These are phyloP conservation scores for Tragelaphus oryx DNA, from an alignment of 2,797 vertebrate genomes.

Conservation along the genomic window DNA sequence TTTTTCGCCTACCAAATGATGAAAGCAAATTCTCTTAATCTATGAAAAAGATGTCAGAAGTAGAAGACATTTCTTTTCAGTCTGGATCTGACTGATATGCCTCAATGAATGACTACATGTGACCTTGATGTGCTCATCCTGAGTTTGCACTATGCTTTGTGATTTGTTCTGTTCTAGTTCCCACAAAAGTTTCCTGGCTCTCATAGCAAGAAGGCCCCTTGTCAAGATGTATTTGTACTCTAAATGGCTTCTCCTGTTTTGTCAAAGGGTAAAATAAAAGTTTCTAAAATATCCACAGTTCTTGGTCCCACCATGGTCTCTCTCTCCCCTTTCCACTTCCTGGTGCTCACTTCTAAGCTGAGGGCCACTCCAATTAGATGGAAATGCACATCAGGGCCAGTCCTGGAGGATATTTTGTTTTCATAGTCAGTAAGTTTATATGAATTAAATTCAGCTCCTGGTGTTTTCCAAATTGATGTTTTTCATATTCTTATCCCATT, in stretches of 20 bases:
- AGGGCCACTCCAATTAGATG: background rate
- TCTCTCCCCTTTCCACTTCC: background rate
- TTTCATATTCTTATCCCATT: background rate
- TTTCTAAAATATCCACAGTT: background rate
- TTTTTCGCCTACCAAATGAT: background rate
- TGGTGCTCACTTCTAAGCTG: background rate
- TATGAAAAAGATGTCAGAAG: background rate
- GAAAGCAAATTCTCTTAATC: background rate
- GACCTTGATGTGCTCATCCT: background rate
- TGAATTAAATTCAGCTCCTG: background rate
- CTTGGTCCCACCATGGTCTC: background rate
- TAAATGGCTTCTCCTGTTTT: constrained; percentile 23
- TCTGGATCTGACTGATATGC: background rate
- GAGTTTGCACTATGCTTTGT: background rate
- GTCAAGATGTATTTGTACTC: background rate
- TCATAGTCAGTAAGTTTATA: background rate
- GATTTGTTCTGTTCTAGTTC: background rate
- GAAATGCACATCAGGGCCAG: background rate
- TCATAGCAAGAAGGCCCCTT: background rate
- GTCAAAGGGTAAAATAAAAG: background rate
- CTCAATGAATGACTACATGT: background rate
- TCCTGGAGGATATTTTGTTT: background rate
- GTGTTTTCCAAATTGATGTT: background rate
- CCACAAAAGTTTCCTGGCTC: background rate
- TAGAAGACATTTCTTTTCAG: background rate